phyloP scores from a whole-genome alignment of 2,113 vertebrate genomes.

The Parotia lawesii region DNA sequence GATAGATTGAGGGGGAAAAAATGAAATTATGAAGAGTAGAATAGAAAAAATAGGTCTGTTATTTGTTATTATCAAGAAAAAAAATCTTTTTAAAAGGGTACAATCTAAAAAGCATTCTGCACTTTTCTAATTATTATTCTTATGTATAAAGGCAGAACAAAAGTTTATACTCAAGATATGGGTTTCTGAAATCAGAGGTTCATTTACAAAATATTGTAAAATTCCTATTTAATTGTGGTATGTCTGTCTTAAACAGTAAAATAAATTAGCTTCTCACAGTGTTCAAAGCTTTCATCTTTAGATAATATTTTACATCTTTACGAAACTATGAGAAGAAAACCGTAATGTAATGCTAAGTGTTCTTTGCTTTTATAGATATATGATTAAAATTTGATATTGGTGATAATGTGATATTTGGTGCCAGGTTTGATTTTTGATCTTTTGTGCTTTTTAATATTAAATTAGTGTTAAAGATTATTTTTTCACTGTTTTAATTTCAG shows the following conservation, averaged over 20 bases:
- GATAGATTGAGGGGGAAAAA: background rate
- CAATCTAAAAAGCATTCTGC: background rate
- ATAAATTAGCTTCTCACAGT: background rate
- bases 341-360: background rate
- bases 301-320: background rate
- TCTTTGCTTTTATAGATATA: background rate
- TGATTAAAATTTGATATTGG: background rate
- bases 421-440: background rate
- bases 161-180: background rate
- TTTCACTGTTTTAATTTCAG: conserved; percentile 68
- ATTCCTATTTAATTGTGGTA: background rate
- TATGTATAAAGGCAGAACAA: background rate
- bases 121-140: background rate
- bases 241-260: background rate
- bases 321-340: background rate
- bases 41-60: background rate
- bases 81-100: background rate
- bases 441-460: background rate
- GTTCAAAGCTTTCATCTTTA: background rate
- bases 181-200: background rate
- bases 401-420: background rate
- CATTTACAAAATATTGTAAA: background rate
- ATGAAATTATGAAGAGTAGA: background rate
- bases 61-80: background rate
- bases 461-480: conserved; percentile 50